Percentiles rank a stretch among this genome's conserved stretches.
These are phyloP conservation scores for Chydorus sphaericus DNA, from an alignment of 2,888 invertebrate species.

Conservation along the genomic window DNA sequence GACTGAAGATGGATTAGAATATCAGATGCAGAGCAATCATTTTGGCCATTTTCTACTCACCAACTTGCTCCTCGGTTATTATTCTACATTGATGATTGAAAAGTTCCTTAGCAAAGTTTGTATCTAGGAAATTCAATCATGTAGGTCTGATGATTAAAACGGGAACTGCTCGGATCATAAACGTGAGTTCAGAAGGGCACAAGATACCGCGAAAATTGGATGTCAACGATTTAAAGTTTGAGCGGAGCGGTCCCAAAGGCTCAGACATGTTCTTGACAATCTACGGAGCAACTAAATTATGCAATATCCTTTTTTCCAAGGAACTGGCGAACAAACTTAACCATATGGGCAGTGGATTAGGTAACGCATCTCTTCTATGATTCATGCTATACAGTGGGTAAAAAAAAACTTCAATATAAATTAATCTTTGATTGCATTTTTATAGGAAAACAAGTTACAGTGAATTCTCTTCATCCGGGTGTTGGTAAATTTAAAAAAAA, in stretches of 20 bases:
- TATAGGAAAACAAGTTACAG: constrained; percentile 56
- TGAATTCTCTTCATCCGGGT: constrained; percentile 71
- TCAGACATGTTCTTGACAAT: constrained; percentile 25
- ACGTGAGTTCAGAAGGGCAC: constrained; percentile 69
- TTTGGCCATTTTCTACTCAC: constrained; percentile 88
- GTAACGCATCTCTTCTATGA: constrained; percentile 17
- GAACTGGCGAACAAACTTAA: constrained; percentile 62
- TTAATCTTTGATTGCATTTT: constrained; percentile 14
- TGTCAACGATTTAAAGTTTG: constrained; percentile 58
- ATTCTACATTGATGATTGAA: background rate
- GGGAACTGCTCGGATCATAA: constrained; percentile 47
- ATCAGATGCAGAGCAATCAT: constrained; percentile 84
- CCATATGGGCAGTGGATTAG: constrained; percentile 37
- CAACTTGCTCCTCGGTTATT: constrained; percentile 60
- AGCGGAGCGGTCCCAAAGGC: background rate
- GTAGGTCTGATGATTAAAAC: constrained; percentile 58
- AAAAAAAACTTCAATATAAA: background rate
- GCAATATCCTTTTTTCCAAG: constrained; percentile 63
- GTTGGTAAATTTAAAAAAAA: constrained; percentile 34
- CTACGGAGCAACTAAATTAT: constrained; percentile 72
- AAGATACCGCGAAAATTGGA: constrained; percentile 50
- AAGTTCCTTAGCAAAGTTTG: background rate
- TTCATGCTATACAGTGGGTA: background rate
- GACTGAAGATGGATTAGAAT: constrained; percentile 69
- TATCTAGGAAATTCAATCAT: too few species aligned